Conservation (phyloP, 2,113 vertebrate genomes). For the Vanacampus margaritifer region DNA sequence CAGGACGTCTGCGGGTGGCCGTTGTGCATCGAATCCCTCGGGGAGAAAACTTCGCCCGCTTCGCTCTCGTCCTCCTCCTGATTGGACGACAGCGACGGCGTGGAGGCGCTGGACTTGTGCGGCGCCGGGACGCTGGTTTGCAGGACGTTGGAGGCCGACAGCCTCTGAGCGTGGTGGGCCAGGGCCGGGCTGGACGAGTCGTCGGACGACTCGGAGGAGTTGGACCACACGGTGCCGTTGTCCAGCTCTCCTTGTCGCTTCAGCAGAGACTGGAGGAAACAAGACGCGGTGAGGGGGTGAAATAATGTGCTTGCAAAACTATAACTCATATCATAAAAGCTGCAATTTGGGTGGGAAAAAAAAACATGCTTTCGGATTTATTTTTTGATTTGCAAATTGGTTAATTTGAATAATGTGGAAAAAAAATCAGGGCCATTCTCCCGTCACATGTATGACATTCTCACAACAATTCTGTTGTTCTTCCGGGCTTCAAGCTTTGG, state of each 20-base stretch:
- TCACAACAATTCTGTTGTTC: too few relatives aligned
- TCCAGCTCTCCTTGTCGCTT: constrained; percentile 95
- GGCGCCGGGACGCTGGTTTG: constrained; percentile 73
- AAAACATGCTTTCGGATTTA: too few relatives aligned
- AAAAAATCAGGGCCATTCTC: too few relatives aligned
- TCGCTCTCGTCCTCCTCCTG: constrained; percentile 66
- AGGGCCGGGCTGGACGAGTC: constrained; percentile 91
- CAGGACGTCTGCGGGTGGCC: constrained; percentile 81
- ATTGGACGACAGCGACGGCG: constrained; percentile 64
- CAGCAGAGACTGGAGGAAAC: constrained; percentile 83
- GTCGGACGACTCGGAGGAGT: constrained; percentile 95
- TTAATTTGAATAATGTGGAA: too few relatives aligned
- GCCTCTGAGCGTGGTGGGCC: constrained; percentile 61
- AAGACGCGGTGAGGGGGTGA: background rate
- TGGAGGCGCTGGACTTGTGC: constrained; percentile 63
- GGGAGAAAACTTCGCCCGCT: constrained; percentile 43
- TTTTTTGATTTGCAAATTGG: too few relatives aligned
- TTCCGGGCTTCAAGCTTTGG: too few relatives aligned
- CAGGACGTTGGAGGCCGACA: constrained; percentile 56
- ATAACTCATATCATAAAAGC: too few relatives aligned
- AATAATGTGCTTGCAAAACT: background rate
- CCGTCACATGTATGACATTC: too few relatives aligned
- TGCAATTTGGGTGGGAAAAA: too few relatives aligned
- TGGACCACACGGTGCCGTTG: constrained; percentile 95
- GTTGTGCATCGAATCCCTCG: constrained; percentile 70